Evolutionary conservation across 23 tunicate genomes (phyloP).

Genomic region (Ciona savignyi): DNA sequence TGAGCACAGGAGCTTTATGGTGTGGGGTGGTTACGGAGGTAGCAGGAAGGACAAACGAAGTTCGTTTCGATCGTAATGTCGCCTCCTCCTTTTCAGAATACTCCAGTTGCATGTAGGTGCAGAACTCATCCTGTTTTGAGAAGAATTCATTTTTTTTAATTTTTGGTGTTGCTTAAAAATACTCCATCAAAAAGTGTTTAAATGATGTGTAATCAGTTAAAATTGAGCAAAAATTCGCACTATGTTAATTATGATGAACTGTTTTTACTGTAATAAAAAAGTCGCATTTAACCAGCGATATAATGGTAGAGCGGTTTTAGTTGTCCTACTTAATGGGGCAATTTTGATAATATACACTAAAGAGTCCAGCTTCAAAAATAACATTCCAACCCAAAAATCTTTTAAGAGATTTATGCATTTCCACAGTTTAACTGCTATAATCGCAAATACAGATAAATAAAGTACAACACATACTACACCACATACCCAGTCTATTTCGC

Average conservation of each 20-base stretch:
- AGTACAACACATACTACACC: no score
- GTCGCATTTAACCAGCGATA: not conserved
- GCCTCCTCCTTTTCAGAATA: slow-evolving; percentile 97
- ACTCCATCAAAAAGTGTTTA: no score
- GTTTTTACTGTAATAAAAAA: no score
- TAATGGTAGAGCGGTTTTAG: not conserved
- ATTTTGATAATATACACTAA: not conserved
- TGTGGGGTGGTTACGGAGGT: slow-evolving; percentile 35
- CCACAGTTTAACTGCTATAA: no score
- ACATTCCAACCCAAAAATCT: no score
- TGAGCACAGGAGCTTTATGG: slow-evolving; percentile 74
- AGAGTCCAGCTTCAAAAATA: no score
- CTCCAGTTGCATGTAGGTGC: slow-evolving; percentile 98
- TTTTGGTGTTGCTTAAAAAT: no score
- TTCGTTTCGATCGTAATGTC: slow-evolving; percentile 35
- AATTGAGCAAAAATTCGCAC: not conserved
- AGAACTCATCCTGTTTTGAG: slow-evolving; percentile 66
- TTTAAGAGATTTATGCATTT: no score
- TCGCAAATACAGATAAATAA: no score
- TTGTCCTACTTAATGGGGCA: not conserved
- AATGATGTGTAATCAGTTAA: not conserved
- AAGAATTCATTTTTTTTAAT: no score
- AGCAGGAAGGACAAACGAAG: slow-evolving; percentile 64
- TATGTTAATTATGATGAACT: no score
- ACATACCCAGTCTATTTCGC: slow-evolving; percentile 89